These are phyloP conservation scores for Rhinoptilus africanus DNA, from an alignment of 2,113 vertebrate genomes.

Conservation along the genomic window DNA sequence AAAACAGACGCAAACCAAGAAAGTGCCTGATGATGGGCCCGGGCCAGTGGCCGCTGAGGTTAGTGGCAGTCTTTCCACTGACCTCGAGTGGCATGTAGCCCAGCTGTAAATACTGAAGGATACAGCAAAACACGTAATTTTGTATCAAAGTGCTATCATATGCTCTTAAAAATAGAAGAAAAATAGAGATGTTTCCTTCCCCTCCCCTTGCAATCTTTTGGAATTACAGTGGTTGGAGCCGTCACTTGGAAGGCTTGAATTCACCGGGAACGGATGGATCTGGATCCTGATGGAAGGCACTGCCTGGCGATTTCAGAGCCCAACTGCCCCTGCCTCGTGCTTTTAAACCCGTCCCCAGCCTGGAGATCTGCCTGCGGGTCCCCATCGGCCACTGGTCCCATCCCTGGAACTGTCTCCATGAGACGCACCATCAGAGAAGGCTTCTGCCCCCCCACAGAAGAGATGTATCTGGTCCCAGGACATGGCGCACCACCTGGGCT, in stretches of 20 bases:
- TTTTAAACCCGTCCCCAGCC: neutral
- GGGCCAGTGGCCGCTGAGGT: neutral
- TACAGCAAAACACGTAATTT: slow-evolving; percentile 37
- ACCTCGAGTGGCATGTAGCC: neutral
- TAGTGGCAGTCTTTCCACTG: slow-evolving; percentile 3
- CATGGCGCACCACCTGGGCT: fast-evolving
- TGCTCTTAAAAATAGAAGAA: slow-evolving; percentile 38
- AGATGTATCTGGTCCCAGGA: no score
- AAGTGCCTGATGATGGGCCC: neutral
- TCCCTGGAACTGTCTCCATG: neutral
- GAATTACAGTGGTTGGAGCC: neutral
- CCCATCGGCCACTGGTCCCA: fast-evolving
- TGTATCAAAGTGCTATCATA: slow-evolving; percentile 19
- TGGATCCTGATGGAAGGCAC: neutral
- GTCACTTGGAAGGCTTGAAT: neutral
- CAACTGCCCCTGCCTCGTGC: fast-evolving
- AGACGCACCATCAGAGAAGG: neutral
- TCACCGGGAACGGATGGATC: neutral
- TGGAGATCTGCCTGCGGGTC: neutral
- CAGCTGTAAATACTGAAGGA: neutral
- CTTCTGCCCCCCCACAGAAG: neutral
- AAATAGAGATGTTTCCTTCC: neutral
- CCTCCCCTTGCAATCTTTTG: neutral
- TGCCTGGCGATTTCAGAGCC: neutral
- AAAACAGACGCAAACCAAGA: neutral